These are phyloP conservation scores for Cataglyphis albicans DNA, from an alignment of 2,888 invertebrate genomes.

Conservation along the genomic window DNA sequence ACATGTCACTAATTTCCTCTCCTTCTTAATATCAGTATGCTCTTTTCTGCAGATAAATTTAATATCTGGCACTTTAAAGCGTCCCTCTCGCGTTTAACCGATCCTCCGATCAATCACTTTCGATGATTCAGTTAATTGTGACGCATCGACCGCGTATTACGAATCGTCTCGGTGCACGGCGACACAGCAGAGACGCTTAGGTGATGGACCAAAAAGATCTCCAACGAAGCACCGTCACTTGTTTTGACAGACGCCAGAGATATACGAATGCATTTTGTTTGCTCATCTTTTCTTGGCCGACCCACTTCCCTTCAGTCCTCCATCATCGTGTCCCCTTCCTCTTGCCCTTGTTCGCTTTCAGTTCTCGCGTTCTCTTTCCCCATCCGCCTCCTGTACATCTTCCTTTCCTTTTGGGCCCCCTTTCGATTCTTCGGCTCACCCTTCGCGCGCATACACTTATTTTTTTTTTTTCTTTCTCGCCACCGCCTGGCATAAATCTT, in stretches of 20 bases:
- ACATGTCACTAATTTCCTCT: constrained; percentile 20
- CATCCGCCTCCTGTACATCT: constrained; percentile 43
- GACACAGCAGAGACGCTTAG: constrained; percentile 58
- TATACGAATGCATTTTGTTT: constrained; percentile 76
- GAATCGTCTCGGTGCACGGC: constrained; percentile 23
- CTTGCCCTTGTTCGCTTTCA: constrained; percentile 47
- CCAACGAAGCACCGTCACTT: constrained; percentile 73
- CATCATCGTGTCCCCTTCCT: constrained; percentile 59
- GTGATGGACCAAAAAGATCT: constrained; percentile 67
- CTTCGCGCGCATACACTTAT: constrained; percentile 67
- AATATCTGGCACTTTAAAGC: constrained; percentile 43
- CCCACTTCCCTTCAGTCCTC: constrained; percentile 73
- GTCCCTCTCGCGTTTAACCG: neutral
- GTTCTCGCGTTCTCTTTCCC: constrained; percentile 32
- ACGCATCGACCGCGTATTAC: constrained; percentile 35
- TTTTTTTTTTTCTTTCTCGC: constrained; percentile 67
- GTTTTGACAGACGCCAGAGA: constrained; percentile 82
- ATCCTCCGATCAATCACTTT: constrained; percentile 46
- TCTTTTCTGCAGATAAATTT: constrained; percentile 25
- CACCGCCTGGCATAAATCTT: constrained; percentile 70
- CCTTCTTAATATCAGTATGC: constrained; percentile 27
- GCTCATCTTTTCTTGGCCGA: constrained; percentile 71
- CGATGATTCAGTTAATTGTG: constrained; percentile 55
- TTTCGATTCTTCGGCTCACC: constrained; percentile 72
- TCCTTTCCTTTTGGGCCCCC: constrained; percentile 62